Evolutionary conservation across 2,113 vertebrate species (phyloP).

Genomic region (Neogobius melanostomus): DNA sequence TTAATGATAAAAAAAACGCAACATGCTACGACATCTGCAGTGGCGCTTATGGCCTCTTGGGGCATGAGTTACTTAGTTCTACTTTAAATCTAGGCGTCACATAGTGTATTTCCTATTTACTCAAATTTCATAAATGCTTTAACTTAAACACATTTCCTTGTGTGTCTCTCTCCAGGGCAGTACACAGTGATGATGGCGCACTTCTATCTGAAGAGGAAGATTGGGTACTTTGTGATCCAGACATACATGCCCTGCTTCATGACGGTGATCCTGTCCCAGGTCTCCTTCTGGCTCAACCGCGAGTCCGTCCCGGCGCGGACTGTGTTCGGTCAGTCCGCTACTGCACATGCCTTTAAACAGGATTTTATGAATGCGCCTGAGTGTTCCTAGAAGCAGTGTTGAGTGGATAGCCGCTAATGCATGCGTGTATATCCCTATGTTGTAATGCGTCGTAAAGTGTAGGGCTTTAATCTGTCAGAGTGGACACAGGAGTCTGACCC

Average conservation of each 20-base stretch:
- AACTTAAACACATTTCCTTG: not conserved
- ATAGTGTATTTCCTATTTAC: too few species aligned
- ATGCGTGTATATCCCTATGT: constrained; percentile 1
- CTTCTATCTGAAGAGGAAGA: constrained; percentile 97
- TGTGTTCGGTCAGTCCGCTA: constrained; percentile 89
- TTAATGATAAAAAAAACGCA: too few species aligned
- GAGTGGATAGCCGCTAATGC: not conserved
- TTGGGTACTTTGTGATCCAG: constrained; percentile 98
- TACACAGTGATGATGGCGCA: constrained; percentile 97
- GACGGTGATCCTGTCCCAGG: constrained; percentile 96
- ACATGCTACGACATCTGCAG: too few species aligned
- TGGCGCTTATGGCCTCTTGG: too few species aligned
- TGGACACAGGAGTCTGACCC: constrained; percentile 35
- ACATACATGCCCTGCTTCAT: constrained; percentile 98
- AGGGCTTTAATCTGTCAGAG: constrained; percentile 19
- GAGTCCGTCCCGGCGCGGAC: constrained; percentile 96
- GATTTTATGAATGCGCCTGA: not conserved
- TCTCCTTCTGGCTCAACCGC: constrained; percentile 97
- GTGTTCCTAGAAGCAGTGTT: constrained; percentile 3
- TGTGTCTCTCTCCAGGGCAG: constrained; percentile 78
- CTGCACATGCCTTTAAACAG: not conserved
- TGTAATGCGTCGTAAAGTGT: constrained; percentile 12
- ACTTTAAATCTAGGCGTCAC: too few species aligned
- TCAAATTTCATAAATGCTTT: not conserved
- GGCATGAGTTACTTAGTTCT: too few species aligned